Percentiles rank a stretch among this genome's conserved stretches.
These are phyloP conservation scores for Lemur catta DNA, from an alignment of 2,797 vertebrate species.

Conservation along the genomic window DNA sequence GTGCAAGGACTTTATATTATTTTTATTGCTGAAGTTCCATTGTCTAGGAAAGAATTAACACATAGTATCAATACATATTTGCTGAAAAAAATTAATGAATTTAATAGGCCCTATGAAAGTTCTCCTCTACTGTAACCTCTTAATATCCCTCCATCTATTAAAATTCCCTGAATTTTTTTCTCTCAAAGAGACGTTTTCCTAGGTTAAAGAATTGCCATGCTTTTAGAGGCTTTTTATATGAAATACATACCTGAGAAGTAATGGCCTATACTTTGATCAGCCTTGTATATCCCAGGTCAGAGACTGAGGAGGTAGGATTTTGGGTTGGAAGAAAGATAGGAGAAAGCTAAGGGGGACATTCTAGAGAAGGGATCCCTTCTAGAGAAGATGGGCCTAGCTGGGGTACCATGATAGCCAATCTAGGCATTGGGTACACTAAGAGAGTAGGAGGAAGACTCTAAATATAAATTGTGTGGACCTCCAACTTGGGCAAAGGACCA, in stretches of 20 bases:
- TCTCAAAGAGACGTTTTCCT: not conserved
- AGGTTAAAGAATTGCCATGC: not conserved
- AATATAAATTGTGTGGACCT: not conserved
- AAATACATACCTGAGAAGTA: not conserved
- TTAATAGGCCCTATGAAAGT: not conserved
- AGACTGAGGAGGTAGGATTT: slow-evolving; percentile 35
- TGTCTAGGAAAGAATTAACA: slow-evolving; percentile 6
- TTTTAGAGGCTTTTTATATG: not conserved
- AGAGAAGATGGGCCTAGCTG: not conserved
- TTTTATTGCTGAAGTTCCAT: not conserved
- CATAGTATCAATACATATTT: not conserved
- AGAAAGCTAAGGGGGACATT: not conserved
- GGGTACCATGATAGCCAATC: not conserved
- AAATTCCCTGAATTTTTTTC: not conserved
- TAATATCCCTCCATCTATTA: not conserved
- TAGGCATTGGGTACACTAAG: not conserved
- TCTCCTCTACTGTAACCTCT: not conserved
- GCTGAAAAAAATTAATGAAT: not conserved
- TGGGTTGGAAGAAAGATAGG: slow-evolving; percentile 42
- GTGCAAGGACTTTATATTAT: not conserved
- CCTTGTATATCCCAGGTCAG: not conserved
- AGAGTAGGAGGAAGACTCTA: not conserved
- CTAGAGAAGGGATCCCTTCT: not conserved
- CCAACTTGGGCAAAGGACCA: slow-evolving; percentile 5
- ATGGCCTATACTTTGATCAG: not conserved